These are phyloP conservation scores for Phalloptychus januarius DNA, from an alignment of 2,797 vertebrate species.

Conservation along the genomic window DNA sequence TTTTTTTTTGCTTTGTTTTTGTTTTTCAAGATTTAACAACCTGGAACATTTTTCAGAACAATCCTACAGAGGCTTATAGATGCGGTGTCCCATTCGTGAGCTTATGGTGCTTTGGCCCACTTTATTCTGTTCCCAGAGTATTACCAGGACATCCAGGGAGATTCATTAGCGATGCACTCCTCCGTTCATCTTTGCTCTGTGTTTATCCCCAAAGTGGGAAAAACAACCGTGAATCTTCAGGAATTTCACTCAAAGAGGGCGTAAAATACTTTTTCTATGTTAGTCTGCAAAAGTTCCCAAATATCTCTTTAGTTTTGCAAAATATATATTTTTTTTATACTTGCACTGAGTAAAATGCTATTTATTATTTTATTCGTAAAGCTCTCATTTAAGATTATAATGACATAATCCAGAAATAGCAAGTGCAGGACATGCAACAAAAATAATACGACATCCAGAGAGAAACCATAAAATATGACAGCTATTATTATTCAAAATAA, in stretches of 20 bases:
- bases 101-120: conserved; percentile 61
- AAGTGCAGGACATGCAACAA: not conserved
- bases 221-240: not conserved
- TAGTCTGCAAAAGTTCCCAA: not conserved
- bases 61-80: conserved; percentile 50
- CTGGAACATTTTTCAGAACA: conserved; percentile 28
- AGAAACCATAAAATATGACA: not conserved
- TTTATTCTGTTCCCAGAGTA: conserved; percentile 41
- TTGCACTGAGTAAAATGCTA: not conserved
- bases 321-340: too few relatives aligned
- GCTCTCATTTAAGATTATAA: not conserved
- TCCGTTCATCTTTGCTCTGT: conserved; percentile 2
- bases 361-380: not conserved
- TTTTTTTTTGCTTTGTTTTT: not conserved
- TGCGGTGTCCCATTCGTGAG: conserved; percentile 35
- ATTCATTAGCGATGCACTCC: conserved; percentile 26
- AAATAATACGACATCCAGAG: not conserved
- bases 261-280: not conserved
- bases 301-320: too few relatives aligned
- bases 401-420: too few relatives aligned
- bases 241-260: not conserved
- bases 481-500: not conserved
- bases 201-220: not conserved
- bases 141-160: conserved; percentile 56
- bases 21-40: conserved; percentile 15